These are phyloP conservation scores for Megaptera novaeangliae DNA, from an alignment of 2,113 vertebrate species.

Conservation along the genomic window DNA sequence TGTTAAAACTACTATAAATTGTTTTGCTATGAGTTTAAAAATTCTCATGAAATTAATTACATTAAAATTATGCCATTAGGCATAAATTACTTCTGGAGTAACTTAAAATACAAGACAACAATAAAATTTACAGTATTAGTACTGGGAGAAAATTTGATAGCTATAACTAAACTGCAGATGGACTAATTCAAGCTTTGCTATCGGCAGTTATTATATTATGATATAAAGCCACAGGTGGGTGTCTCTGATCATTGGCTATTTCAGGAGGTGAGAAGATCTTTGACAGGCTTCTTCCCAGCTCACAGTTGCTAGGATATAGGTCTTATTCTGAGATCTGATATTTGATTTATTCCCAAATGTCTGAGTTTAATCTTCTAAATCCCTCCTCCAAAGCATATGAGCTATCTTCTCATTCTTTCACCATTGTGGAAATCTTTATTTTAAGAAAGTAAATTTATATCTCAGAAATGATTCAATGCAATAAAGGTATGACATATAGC, in stretches of 20 bases:
- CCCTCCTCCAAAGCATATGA: neutral
- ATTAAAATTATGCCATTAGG: neutral
- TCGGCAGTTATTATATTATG: neutral
- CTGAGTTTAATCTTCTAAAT: constrained; percentile 32
- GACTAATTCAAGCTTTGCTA: neutral
- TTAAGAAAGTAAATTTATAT: constrained; percentile 27
- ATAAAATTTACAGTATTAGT: neutral
- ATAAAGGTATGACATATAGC: neutral
- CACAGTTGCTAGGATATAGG: neutral
- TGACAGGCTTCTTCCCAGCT: neutral
- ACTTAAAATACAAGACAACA: neutral
- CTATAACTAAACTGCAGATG: neutral
- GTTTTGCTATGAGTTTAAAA: neutral
- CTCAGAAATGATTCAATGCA: neutral
- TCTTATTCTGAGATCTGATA: neutral
- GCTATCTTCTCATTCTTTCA: neutral
- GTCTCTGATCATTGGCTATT: neutral
- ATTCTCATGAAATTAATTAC: neutral
- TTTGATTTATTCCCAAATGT: constrained; percentile 3
- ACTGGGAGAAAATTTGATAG: neutral
- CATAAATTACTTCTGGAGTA: neutral
- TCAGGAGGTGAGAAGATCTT: neutral
- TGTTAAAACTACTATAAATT: neutral
- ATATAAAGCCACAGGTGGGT: constrained; percentile 24
- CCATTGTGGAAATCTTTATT: neutral